Evolutionary conservation across 2,797 vertebrate genomes (phyloP), one percentile per base, ranked within the genome.

Genomic region (Australoheros facetus): DNA sequence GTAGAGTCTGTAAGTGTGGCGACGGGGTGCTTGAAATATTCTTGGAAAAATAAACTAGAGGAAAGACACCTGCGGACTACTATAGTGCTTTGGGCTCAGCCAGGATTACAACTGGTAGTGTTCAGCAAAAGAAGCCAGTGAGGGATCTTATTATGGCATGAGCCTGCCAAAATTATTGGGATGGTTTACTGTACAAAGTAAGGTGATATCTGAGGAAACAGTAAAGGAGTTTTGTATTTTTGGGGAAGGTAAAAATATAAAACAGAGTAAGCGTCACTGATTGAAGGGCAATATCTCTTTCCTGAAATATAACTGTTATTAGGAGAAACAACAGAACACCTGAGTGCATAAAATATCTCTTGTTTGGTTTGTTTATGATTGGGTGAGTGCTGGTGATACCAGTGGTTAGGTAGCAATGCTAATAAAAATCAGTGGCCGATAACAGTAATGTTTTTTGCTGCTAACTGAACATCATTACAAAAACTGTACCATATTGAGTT

Each of bases 31-130:
- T 75, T 17, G 42, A 78, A 80, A 75, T 1, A 1, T 19, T 80
- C 60, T 70, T 42, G 64, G 37, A 56, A 62, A 78, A 59, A 56
- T 39, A 62, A 77, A 84, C 30, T 17, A 66, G 23, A 51, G 13
- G 14, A 79, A 73, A 60, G 28, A 56, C 51, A 56, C 26, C 30
- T 59, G 64, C 30, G 32, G 12, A 42, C 59, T 11, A 45, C 66
- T 62, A 53, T 10, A 17, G 71, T 1, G 37, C 62, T 51, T 14
- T 53, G 8, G 53, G 16, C 57, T 80, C 14, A 66, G 28, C 60
- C 56, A 45, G 23, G 30, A 37, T 56, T 32, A 69, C 45, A 32
- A 14, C 26, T 51, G 45, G 64, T 32, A 14, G 16, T 13, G 39
- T 74, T 81, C 42, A 30, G 58, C 45, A 51, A 72, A 60, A 66